A percentile compares a stretch with the other conserved stretches of the same genome.
These are phyloP conservation scores for Malthinus seriepunctatus DNA, from an alignment of 2,888 invertebrate genomes.

Conservation along the genomic window DNA sequence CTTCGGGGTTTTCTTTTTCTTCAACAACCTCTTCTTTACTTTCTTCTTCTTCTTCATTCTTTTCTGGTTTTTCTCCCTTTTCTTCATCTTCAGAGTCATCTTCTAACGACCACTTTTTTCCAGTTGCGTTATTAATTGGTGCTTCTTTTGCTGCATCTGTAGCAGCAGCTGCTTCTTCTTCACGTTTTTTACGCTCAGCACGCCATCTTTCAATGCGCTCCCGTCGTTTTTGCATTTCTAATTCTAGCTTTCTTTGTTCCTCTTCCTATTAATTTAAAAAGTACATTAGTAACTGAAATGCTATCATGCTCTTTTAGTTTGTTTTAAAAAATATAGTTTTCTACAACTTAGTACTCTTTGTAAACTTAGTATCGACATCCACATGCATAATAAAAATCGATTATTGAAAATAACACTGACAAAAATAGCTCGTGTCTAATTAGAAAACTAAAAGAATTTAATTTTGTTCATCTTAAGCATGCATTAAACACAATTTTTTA, in stretches of 20 bases:
- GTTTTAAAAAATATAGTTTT: no score
- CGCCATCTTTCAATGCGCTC: conserved; percentile 97
- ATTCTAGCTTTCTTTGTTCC: conserved; percentile 85
- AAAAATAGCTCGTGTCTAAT: no score
- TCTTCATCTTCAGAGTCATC: conserved; percentile 94
- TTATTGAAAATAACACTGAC: no score
- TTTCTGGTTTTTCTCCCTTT: conserved; percentile 51
- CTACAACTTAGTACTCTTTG: no score
- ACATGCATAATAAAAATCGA: no score
- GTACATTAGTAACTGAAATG: no score
- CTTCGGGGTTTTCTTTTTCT: conserved; percentile 36
- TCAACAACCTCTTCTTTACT: conserved; percentile 37
- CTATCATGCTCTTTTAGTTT: no score
- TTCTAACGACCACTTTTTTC: conserved; percentile 93
- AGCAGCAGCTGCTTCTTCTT: conserved; percentile 69
- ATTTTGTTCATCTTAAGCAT: no score
- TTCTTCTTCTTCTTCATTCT: conserved; percentile 36
- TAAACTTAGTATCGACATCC: no score
- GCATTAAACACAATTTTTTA: no score
- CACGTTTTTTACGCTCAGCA: conserved; percentile 88
- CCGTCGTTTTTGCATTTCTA: conserved; percentile 94
- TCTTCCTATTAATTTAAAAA: conserved; percentile 66
- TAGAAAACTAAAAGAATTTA: no score
- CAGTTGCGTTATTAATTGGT: conserved; percentile 52
- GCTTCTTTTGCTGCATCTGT: conserved; percentile 74